These are phyloP conservation scores for Halcyon malimbica DNA, from an alignment of 2,113 vertebrate species.

Conservation along the genomic window DNA sequence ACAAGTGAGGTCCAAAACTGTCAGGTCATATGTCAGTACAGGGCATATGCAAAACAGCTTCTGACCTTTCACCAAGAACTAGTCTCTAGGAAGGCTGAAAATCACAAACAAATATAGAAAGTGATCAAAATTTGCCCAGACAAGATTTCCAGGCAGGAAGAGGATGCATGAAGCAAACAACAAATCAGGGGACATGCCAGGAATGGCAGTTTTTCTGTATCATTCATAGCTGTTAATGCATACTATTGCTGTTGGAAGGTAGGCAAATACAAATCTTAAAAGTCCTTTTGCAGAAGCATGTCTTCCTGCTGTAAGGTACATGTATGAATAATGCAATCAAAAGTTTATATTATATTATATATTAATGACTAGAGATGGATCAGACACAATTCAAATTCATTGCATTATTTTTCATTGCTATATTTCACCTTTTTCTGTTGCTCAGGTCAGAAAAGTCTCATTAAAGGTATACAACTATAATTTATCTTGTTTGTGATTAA, in stretches of 20 bases:
- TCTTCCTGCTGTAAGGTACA: background rate
- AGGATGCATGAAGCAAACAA: background rate
- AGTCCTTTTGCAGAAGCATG: background rate
- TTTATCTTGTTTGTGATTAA: background rate
- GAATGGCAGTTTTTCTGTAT: background rate
- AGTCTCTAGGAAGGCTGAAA: background rate
- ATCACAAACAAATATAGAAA: background rate
- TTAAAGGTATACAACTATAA: background rate
- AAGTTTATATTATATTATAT: constrained; percentile 11
- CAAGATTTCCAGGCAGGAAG: background rate
- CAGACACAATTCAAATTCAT: constrained; percentile 26
- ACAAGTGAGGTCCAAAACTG: background rate
- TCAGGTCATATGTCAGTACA: background rate
- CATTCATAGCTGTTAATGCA: background rate
- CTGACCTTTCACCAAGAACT: background rate
- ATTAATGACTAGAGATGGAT: background rate
- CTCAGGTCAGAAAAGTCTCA: background rate
- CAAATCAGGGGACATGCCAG: background rate
- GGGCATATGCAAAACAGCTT: background rate
- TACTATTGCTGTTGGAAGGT: background rate
- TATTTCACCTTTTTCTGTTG: background rate
- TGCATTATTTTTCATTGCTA: background rate
- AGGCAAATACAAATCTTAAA: background rate
- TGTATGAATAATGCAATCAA: background rate
- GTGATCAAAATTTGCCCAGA: background rate